Base-by-base conservation (phyloP, 1,140 invertebrate genomes). In the Ceratoteleas bidentatus region DNA sequence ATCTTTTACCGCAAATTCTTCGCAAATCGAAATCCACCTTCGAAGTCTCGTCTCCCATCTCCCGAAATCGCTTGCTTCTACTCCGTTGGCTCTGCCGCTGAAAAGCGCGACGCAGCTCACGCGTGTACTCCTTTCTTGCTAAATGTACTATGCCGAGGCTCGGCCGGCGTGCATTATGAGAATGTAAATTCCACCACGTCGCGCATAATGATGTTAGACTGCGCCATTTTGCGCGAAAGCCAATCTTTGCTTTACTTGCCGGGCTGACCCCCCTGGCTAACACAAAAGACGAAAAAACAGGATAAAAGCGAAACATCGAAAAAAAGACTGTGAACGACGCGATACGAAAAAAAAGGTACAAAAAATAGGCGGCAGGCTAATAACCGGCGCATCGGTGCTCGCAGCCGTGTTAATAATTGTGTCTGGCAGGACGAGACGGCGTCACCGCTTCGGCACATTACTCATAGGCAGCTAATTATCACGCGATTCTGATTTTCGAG, bases 191-290 rank as follows among this genome's bases (percentile, higher is more conserved):
- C 75, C 64, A 49, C 60, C 64, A 32, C 50, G 50, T 56, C 53
- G 69, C n/a, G 54, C 40, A 69, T 82, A 84, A 84, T 74, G 65
- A 84, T 72, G 72, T 84, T 82, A 82, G 72, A 65, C 68, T 52
- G 33, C 54, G 70, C 61, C 70, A 79, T 82, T 84, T 84, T 84
- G 82, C 66, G 66, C 52, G 69, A 70, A 82, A 79, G 80, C 79
- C 80, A 82, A 84, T 81, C 74, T 84, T 74, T 56, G 36, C 47
- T 62, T 57, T 57, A 7, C 15, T 47, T 13, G n/a, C 52, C 34
- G 52, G 65, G 58, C 64, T 75, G 54, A 66, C 38, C 65, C 76
- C 66, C 72, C 61, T 62, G 81, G 15, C 57, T 57, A 82, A 84
- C 73, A 79, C 66, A 70, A 56, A 72, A 60, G 10, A 13, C 36